Percentiles rank a stretch among this genome's conserved stretches.
Conservation (phyloP, 1,140 invertebrate genomes). For the Lasaia peninsularis region DNA sequence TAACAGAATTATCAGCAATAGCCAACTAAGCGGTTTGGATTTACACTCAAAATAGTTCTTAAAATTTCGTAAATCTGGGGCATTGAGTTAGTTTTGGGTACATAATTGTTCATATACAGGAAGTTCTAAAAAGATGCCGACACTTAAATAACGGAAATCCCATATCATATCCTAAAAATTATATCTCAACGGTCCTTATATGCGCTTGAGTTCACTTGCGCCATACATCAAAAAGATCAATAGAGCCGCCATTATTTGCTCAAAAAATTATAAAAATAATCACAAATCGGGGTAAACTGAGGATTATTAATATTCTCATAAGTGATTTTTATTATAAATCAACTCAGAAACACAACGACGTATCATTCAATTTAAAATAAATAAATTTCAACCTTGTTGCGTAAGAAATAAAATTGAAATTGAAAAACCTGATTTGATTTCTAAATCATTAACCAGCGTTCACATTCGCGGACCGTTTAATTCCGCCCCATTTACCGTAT, state of each 20-base stretch:
- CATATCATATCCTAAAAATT: conserved; percentile 54
- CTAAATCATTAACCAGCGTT: conserved; percentile 68
- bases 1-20: no score
- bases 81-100: neutral
- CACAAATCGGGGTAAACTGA: conserved; percentile 42
- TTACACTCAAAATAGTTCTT: no score
- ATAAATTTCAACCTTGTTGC: neutral
- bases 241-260: conserved; percentile 25
- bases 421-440: conserved; percentile 28
- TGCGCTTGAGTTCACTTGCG: conserved; percentile 54
- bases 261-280: conserved; percentile 40
- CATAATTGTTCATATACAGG: conserved; percentile 4
- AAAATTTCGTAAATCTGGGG: no score
- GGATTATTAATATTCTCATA: conserved; percentile 38
- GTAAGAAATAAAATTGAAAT: conserved; percentile 20
- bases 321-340: conserved; percentile 29
- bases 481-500: conserved; percentile 67
- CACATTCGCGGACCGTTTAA: conserved; percentile 60
- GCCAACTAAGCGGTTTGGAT: no score
- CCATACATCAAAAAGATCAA: conserved; percentile 49
- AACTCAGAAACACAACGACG: neutral
- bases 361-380: neutral
- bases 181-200: conserved; percentile 36
- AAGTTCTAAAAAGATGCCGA: conserved; percentile 30
- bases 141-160: conserved; percentile 56